Conservation (phyloP, 2,888 invertebrate species). For the Crocallis elinguaria region DNA sequence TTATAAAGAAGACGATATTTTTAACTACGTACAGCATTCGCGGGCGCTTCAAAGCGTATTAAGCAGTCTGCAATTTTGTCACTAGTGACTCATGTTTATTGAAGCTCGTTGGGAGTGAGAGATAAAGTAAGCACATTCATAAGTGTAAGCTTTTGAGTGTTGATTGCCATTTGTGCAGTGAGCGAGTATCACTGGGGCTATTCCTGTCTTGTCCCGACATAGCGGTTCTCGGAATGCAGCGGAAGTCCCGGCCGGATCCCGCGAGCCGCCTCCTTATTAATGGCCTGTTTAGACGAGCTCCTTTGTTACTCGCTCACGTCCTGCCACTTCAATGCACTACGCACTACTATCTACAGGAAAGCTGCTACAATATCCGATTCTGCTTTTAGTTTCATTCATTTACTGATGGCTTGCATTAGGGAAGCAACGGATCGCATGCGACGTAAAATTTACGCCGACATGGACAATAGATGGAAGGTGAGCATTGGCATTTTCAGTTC, state of each 20-base stretch:
- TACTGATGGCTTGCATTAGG: slow-evolving; percentile 39
- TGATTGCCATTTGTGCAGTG: slow-evolving; percentile 64
- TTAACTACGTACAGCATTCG: slow-evolving; percentile 32
- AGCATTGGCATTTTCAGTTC: slow-evolving; percentile 58
- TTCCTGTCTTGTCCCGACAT: slow-evolving; percentile 78
- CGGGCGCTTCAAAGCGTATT: slow-evolving; percentile 31
- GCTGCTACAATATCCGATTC: slow-evolving; percentile 39
- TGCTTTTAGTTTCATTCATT: slow-evolving; percentile 33
- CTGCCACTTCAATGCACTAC: slow-evolving; percentile 62
- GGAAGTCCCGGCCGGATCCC: slow-evolving; percentile 76
- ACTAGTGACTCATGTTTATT: slow-evolving; percentile 35
- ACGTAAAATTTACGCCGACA: slow-evolving; percentile 35
- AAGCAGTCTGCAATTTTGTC: slow-evolving; percentile 20
- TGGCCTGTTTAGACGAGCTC: slow-evolving; percentile 82
- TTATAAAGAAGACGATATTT: slow-evolving; percentile 38
- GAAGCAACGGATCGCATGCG: slow-evolving; percentile 48
- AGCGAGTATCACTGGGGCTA: slow-evolving; percentile 64
- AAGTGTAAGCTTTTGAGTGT: slow-evolving; percentile 39
- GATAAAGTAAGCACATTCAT: slow-evolving; percentile 32
- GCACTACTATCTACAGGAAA: slow-evolving; percentile 36
- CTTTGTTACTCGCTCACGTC: slow-evolving; percentile 81
- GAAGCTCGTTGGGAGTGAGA: slow-evolving; percentile 29
- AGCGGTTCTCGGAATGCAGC: slow-evolving; percentile 77
- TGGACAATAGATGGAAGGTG: slow-evolving; percentile 56
- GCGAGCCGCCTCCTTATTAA: slow-evolving; percentile 81